These are phyloP conservation scores for Chlorops oryzae DNA, from an alignment of 1,140 invertebrate species.

Conservation along the genomic window DNA sequence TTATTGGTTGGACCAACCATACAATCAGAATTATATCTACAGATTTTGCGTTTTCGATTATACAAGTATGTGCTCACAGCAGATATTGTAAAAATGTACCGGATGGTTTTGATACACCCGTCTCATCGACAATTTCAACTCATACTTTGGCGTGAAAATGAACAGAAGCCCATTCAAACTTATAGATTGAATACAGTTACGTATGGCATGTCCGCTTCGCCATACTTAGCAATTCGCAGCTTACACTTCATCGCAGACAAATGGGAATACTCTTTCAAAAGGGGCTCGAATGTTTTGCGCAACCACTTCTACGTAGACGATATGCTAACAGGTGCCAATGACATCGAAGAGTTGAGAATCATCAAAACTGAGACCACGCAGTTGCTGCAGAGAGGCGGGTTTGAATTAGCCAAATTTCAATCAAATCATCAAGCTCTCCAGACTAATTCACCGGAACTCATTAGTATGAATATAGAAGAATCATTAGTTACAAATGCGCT, in stretches of 20 bases:
- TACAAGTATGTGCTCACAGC: constrained; percentile 32
- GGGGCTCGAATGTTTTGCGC: neutral
- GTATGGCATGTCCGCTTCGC: constrained; percentile 10
- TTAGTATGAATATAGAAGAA: constrained; percentile 1
- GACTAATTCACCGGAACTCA: neutral
- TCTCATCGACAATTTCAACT: constrained; percentile 40
- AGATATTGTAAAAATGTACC: constrained; percentile 49
- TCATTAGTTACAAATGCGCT: neutral
- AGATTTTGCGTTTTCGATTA: constrained; percentile 43
- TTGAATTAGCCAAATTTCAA: constrained; percentile 7
- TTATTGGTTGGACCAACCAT: constrained; percentile 39
- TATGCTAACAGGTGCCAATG: constrained; percentile 1
- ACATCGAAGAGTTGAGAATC: neutral
- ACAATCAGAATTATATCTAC: constrained; percentile 45
- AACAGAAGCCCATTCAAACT: constrained; percentile 22
- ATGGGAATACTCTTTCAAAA: neutral
- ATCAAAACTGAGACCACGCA: constrained; percentile 9
- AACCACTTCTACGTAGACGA: constrained; percentile 11
- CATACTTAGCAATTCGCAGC: constrained; percentile 7
- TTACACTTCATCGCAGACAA: constrained; percentile 5
- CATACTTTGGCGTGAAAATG: constrained; percentile 45
- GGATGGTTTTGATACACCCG: constrained; percentile 40
- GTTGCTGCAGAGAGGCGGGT: constrained; percentile 5
- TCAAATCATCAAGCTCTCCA: constrained; percentile 9
- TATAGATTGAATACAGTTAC: constrained; percentile 14